Evolutionary conservation across 1,140 invertebrate species (phyloP), one percentile per base, ranked within the genome.

Genomic region (Geopemphigus sp.): DNA sequence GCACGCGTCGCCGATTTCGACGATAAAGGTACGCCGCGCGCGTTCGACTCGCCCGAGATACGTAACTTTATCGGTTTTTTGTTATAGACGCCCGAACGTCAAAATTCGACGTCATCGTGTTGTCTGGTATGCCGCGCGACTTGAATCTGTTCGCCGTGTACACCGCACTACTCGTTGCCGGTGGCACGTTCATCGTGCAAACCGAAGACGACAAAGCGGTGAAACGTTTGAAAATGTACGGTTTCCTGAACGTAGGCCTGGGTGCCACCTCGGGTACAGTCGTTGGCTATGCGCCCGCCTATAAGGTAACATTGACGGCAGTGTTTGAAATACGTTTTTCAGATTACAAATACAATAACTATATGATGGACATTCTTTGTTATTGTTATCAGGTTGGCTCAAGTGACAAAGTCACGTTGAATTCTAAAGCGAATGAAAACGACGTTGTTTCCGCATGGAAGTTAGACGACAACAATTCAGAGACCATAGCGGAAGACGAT

Each of bases 401-500:
- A 17, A 86, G 88, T 8, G 84, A 89, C 24, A 89, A 89, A 82
- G 84, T 92, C 3, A 83, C 86, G 3, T 86, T 88, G 83, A 82
- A 86, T 83, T 80, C 84, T 82, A 80, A 87, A 86, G 45, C 83
- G 88, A 10, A 88, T 87, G 86, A 88, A n/a, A n/a, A n/a, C 88
- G 83, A 84, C 89, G 86, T 88, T 15, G 86, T 88, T 82, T 85
- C 88, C 82, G 88, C 93, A 0, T 95, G 93, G 93, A 90, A 90
- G 82, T 83, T 92, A 17, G 85, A 86, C 11, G 83, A 87, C 61
- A 91, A 91, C 84, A 89, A 90, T 82, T 92, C 95, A 84, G 94
- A 95, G 64, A 87, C 94, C 5, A 95, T 98, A 80, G 91, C 98
- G 87, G 91, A 92, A 64, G 92, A 97, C 87, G 89, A 92, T 82